Base-by-base conservation (phyloP, 2,797 vertebrate species). In the Eulemur albifrons region DNA sequence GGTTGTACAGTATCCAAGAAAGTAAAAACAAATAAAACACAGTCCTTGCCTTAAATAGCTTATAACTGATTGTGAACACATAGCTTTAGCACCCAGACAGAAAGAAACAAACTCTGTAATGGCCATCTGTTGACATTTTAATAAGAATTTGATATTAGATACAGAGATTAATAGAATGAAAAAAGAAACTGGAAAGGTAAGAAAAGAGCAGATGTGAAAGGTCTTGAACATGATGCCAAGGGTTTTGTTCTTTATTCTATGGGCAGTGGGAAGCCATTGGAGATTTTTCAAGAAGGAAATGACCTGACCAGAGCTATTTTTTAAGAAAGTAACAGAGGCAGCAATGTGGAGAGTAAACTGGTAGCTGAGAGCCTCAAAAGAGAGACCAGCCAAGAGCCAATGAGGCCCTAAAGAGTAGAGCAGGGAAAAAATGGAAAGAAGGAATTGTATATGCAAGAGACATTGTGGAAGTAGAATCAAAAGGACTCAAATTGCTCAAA, bases 51-150 rank as follows among this genome's bases (percentile, higher is more conserved):
- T 90, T 95, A 88, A 92, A 70, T 50, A 90, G 63, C 38, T 94
- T 88, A 32, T 25, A 84, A 87, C 0, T 95, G 40, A 88, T 61
- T 43, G 27, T 76, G n/a, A 81, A 30, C 45, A 61, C 17, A 30
- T 85, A 63, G 77, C 50, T 94, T 85, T 81, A 79, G 77, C 32
- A 63, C 38, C 30, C 23, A 82, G 52, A 65, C 27, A 91, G 82
- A 95, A 94, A 76, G 70, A 96, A 93, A 82, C 15, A 92, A 94
- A 80, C 45, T 61, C 17, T 40, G 15, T 43, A 73, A 43, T 70
- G 87, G 32, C 40, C 67, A 52, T 75, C 48, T 92, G 50, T 88
- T 94, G 85, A 84, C 79, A 88, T 90, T 79, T 73, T 88, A 94
- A 35, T 90, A 95, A 88, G 52, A 95, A 92, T 75, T 82, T 94